Evolutionary conservation across 2,888 invertebrate species (phyloP), one percentile per base, ranked within the genome.

Genomic region (Cephus pygmeus): DNA sequence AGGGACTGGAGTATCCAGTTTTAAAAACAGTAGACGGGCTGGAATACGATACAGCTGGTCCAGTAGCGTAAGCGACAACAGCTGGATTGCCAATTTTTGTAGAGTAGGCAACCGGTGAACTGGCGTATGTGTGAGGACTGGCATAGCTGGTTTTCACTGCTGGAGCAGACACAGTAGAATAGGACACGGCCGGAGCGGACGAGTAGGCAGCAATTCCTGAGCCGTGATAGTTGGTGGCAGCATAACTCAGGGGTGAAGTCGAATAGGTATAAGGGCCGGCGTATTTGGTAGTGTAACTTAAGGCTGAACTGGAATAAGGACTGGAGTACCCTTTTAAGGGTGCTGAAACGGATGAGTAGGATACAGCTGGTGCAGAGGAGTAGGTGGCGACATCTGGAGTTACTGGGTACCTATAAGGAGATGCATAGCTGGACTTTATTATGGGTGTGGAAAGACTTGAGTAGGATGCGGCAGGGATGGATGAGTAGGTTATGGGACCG

Each of bases 71-170:
- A 23, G 56, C 2, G 9, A 23, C 56, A 23, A 56, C 56, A 56
- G 56, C 23, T 23, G 56, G 56, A 56, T 9, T 56, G 56, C 2
- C 2, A 56, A 23, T 23, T 56, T 56, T 56, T 0, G 9, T 56
- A 56, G 56, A 56, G 56, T 56, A 56, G 23, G 23, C 15, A 56
- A 23, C 56, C 15, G 56, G 56, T 56, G 56, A 56, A 6, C 9
- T 56, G 30, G n/a, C 6, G 73, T 56, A 40, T 34, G 12, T 15
- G n/a, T 15, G 30, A 11, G 71, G 68, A 2, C 75, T 56, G 4
- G 40, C 12, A 4, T 77, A 77, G 69, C 71, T 75, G 71, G 15
- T 71, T 33, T 69, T 77, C 36, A 77, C 33, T 12, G 56, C 69
- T 40, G 75, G 77, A 3, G 75, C 35, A 4, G 77, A 30, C 11